Conservation (phyloP, 2,888 invertebrate species). For the Sepioteuthis lessoniana region DNA sequence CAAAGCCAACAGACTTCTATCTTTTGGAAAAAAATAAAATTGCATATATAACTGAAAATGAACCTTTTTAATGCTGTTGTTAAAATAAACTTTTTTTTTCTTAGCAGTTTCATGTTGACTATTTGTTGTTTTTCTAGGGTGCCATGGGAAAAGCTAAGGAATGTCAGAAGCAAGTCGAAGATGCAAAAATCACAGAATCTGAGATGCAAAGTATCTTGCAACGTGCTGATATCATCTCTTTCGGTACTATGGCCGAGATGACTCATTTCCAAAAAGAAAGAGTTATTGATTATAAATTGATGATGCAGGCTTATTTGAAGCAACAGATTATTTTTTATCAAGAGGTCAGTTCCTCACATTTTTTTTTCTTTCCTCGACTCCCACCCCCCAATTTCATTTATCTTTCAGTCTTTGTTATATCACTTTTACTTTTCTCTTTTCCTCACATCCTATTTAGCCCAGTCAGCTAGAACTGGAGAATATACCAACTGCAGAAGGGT, state of each 20-base stretch:
- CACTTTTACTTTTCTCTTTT: no score
- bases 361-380: background rate
- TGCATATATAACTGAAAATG: no score
- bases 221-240: slow-evolving; percentile 92
- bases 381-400: no score
- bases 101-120: no score
- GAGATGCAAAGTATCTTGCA: slow-evolving; percentile 87
- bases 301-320: slow-evolving; percentile 88
- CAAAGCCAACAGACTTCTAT: no score
- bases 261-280: slow-evolving; percentile 92
- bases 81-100: no score
- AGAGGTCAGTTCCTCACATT: slow-evolving; percentile 76
- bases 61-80: no score
- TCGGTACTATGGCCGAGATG: slow-evolving; percentile 93
- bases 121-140: slow-evolving; percentile 57
- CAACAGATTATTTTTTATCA: slow-evolving; percentile 95
- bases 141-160: slow-evolving; percentile 92
- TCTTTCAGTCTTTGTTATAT: background rate
- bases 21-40: no score
- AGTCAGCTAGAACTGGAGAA: no score
- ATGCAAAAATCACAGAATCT: slow-evolving; percentile 87
- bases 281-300: slow-evolving; percentile 87
- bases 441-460: no score
- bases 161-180: slow-evolving; percentile 85
- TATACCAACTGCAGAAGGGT: no score